Base-by-base conservation (phyloP, 2,888 invertebrate genomes). In the Augiades crinisus region DNA sequence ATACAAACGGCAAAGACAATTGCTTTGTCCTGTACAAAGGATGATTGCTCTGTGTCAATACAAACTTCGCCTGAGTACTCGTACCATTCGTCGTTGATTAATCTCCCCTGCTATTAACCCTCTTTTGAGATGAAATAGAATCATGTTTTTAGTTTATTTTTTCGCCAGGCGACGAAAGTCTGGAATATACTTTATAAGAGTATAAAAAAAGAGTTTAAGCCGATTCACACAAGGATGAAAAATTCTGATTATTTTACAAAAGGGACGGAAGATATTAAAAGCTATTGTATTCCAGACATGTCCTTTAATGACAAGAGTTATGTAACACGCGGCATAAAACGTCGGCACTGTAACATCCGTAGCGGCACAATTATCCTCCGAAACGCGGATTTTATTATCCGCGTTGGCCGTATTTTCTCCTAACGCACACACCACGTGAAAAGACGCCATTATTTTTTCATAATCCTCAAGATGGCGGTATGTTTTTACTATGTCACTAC, bases 381-480 rank as follows among this genome's bases (percentile, higher is more conserved):
- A 41, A 27, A 41, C 16, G 40, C 40, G 5, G 16, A 14, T 41
- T 41, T 41, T 41, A 41, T 41, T 41, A 27, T 16, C 24, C 8
- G 38, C 8, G 14, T 1, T 14, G 14, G 8, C 5, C 17, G 41
- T 41, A 10, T 30, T 41, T 41, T 14, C 17, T 8, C 16, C 17
- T 27, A 30, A 27, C 22, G 7, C 27, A 3, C 10, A 41, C 17
- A 8, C 12, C 12, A 43, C 30, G 12, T 30, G 30, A 12, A 5
- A 10, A n/a, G 30, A 30, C 30, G 5, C 3, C 3, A 12, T 30
- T 27, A 27, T 27, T 12, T 6, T 30, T 30, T 30, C 10, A 30
- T 30, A 30, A 22, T 12, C 12, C 30, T 6, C 12, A 30, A 30
- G 4, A 30, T 30, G 12, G 10, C 27, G 10, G 27, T n/a, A 27